Base-by-base conservation (phyloP, 1,140 invertebrate genomes). In the Aphis craccivora region DNA sequence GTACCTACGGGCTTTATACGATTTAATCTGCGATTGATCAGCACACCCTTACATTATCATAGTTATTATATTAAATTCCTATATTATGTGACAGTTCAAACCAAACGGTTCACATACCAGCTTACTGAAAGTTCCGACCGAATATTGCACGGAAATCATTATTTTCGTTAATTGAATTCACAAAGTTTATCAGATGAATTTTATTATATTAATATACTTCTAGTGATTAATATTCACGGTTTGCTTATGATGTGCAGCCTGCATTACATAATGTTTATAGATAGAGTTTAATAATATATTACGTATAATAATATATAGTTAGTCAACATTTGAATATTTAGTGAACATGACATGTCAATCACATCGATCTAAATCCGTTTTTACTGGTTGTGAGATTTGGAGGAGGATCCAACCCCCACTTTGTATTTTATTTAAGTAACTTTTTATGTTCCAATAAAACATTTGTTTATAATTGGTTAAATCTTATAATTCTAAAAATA, bases 111-210 rank as follows among this genome's bases (percentile, higher is more conserved):
- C 25, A 45, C 43, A 37, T 37, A 35, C 22, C 20, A 43, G 45
- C 18, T 88, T 88, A 48, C 35, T 14, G 30, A 53, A 53, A 51
- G 14, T 51, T 51, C 30, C 11, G 0, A n/a, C 86, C 30, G 5
- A 48, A 87, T 51, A 35, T n/a, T 20, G 37, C 9, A 18, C 9
- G 84, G 14, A 51, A 53, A 48, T 53, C 87, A 89, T 89, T 89
- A 89, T 89, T 89, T 89, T 88, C 45, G 48, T 53, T 89, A 89
- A 89, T 89, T 53, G 20, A 89, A 89, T 53, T 89, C 23, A 35
- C 9, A 53, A 53, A 89, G n/a, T 89, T 89, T 53, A 89, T 89
- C n/a, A 22, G 48, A 89, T 37, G n/a, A 53, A 53, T 35, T 37
- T 87, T 45, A 87, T 86, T 11, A 48, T n/a, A 45, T 87, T 30